phyloP scores from a whole-genome alignment of 2,113 vertebrate genomes.

The Herpailurus yagouaroundi region DNA sequence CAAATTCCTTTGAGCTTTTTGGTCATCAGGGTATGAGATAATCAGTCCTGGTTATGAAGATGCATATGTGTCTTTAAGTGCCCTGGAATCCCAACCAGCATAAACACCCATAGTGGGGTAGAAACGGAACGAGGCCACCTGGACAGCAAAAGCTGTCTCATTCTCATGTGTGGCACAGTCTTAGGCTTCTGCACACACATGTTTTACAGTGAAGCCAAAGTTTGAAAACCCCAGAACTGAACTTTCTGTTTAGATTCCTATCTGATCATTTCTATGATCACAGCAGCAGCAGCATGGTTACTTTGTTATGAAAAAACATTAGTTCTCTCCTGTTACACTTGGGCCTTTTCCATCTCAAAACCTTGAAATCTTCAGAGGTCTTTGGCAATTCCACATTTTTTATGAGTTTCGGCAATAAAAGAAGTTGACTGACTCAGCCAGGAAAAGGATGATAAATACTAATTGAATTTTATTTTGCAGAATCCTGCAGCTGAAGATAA shows the following conservation, averaged over 20 bases:
- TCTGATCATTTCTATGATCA: slow-evolving; percentile 54
- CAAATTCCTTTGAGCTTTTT: neutral
- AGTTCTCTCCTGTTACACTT: neutral
- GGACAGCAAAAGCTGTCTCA: no score
- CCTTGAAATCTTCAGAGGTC: slow-evolving; percentile 65
- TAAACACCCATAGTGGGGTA: neutral
- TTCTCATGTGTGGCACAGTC: neutral
- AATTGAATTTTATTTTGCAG: slow-evolving; percentile 79
- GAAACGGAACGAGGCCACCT: neutral
- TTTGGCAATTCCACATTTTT: slow-evolving; percentile 60
- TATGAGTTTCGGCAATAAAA: slow-evolving; percentile 72
- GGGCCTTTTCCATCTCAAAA: slow-evolving; percentile 36
- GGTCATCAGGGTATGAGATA: neutral
- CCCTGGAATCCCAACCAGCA: neutral
- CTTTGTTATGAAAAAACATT: slow-evolving; percentile 37
- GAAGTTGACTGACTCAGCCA: slow-evolving; percentile 66
- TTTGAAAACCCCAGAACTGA: neutral
- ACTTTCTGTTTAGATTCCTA: slow-evolving; percentile 14
- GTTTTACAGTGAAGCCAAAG: neutral
- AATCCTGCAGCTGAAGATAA: slow-evolving; percentile 79
- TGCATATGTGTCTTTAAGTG: neutral
- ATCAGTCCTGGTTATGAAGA: neutral
- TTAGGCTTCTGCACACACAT: neutral
- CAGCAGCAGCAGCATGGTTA: neutral
- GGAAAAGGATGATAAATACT: slow-evolving; percentile 76